These are phyloP conservation scores for Pitangus sulphuratus DNA, from an alignment of 2,797 vertebrate species.

Conservation along the genomic window DNA sequence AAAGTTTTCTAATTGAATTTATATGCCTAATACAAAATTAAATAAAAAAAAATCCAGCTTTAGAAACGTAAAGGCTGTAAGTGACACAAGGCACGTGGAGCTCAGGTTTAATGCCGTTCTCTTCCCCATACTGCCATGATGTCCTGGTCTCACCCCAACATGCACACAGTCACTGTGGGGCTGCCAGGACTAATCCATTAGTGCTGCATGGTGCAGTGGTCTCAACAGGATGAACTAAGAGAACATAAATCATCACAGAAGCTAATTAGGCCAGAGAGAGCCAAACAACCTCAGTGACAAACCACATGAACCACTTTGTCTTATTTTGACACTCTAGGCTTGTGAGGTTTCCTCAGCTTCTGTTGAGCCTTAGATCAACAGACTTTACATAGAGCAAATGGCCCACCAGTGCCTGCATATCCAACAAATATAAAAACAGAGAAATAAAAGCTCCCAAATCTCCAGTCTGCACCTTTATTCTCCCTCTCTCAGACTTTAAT, in stretches of 20 bases:
- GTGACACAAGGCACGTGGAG: neutral
- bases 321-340: conserved; percentile 27
- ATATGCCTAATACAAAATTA: neutral
- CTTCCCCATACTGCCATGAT: neutral
- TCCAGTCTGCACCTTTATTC: neutral
- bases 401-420: neutral
- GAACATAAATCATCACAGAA: conserved; percentile 25
- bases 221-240: neutral
- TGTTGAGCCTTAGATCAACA: neutral
- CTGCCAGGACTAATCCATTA: neutral
- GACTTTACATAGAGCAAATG: neutral
- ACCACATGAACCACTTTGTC: neutral
- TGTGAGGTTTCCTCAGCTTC: conserved; percentile 24
- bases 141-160: neutral
- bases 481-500: neutral
- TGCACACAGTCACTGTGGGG: neutral
- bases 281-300: conserved; percentile 1
- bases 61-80: conserved; percentile 8
- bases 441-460: neutral
- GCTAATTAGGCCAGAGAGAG: conserved; percentile 42
- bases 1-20: neutral
- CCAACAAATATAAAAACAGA: conserved; percentile 5
- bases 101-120: neutral
- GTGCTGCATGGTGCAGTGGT: rapidly evolving
- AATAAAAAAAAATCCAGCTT: neutral